Evolutionary conservation across 2,797 vertebrate species (phyloP).

Genomic region (Cynodonichthys magdalenae): DNA sequence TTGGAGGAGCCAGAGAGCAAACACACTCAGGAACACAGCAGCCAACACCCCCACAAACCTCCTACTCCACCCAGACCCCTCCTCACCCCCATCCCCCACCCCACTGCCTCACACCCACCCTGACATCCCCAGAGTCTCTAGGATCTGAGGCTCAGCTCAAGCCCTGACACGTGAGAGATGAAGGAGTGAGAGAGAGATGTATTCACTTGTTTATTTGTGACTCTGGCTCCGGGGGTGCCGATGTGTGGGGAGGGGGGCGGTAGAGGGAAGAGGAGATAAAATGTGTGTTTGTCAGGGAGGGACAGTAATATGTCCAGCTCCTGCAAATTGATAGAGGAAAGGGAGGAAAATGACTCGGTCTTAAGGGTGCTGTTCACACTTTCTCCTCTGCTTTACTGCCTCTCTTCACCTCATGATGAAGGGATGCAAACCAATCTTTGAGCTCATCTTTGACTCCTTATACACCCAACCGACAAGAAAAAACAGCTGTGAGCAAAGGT

Average conservation of each 20-base stretch:
- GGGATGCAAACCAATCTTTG: not conserved
- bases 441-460: not conserved
- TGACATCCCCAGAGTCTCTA: slow-evolving; percentile 67
- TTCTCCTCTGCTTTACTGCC: not conserved
- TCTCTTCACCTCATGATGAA: slow-evolving; percentile 6
- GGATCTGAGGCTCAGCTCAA: slow-evolving; percentile 79
- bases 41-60: slow-evolving; percentile 40
- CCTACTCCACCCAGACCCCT: slow-evolving; percentile 26
- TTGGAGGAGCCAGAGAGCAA: slow-evolving; percentile 53
- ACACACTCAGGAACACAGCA: slow-evolving; percentile 54
- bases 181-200: slow-evolving; percentile 39
- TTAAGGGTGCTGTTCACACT: slow-evolving; percentile 8
- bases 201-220: slow-evolving; percentile 38
- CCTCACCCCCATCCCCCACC: slow-evolving; percentile 20
- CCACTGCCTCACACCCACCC: slow-evolving; percentile 5
- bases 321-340: slow-evolving; percentile 56
- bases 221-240: slow-evolving; percentile 4
- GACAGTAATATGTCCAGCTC: slow-evolving; percentile 72
- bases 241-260: slow-evolving; percentile 19
- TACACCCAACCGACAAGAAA: not conserved
- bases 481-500: not conserved
- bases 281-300: slow-evolving; percentile 45
- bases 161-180: slow-evolving; percentile 73
- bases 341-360: slow-evolving; percentile 52
- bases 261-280: slow-evolving; percentile 46